Evolutionary conservation across 2,797 vertebrate species (phyloP), one percentile per base, ranked within the genome.

Genomic region (Eulemur albifrons): DNA sequence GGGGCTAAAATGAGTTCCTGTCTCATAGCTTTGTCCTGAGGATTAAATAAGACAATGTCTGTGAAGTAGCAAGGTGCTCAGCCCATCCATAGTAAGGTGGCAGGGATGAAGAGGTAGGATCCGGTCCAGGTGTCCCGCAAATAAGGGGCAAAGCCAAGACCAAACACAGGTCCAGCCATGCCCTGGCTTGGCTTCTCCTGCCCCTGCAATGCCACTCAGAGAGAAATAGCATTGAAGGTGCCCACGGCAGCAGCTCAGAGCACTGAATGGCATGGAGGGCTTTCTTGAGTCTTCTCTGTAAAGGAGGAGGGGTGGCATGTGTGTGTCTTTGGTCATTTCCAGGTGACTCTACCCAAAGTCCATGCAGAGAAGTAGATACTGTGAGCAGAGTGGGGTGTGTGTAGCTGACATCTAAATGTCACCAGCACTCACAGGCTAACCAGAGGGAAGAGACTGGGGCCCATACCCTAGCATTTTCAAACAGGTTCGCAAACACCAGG

Each of bases 101-200:
- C 1, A 0, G 40, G 40, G 83, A 80, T 87, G 45, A 45, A 88
- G 43, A 65, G 8, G 35, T 38, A 21, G 38, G 9, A 63, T 75
- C 14, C 38, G 45, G n/a, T 40, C n/a, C 61, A 25, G 35, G 14
- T 67, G 20, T 12, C 35, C 1, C 2, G 27, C 30, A 92, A 76
- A n/a, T 48, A n/a, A 95, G 59, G 48, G 57, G 4, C 52, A 94
- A 96, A 89, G 23, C 45, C 67, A 88, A 80, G 25, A 45, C 61
- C 70, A 79, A 73, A 45, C 40, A 2, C 0, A 18, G 0, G 35
- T 67, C 21, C 14, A 45, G 6, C 27, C 20, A 45, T 59, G 50
- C 21, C 57, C 27, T 45, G 25, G 14, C 4, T 4, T 76, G 69
- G 20, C 4, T 82, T 27, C 21, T 57, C 9, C 59, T 70, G 32